These are phyloP conservation scores for Campoplex capitator DNA, from an alignment of 2,888 invertebrate species.

Conservation along the genomic window DNA sequence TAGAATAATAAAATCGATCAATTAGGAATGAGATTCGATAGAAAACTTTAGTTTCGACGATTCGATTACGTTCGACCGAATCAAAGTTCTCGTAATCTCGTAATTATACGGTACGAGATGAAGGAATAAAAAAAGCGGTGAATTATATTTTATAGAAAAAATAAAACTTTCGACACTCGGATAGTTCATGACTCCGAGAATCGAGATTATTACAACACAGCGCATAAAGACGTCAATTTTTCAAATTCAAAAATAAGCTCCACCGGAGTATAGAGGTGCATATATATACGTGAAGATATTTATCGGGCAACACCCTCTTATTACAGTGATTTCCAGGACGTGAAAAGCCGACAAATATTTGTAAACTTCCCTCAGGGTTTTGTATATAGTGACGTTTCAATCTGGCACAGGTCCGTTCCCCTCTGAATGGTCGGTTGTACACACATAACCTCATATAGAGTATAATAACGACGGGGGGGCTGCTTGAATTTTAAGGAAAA, in stretches of 20 bases:
- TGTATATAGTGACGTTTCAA: conserved; percentile 69
- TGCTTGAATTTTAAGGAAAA: conserved; percentile 67
- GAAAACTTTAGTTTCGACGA: not conserved
- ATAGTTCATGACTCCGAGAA: not conserved
- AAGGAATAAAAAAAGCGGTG: not conserved
- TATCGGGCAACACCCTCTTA: conserved; percentile 28
- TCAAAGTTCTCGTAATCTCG: not conserved
- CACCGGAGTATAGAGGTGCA: not conserved
- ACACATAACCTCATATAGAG: conserved; percentile 23
- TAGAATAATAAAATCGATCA: not conserved
- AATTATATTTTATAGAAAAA: not conserved
- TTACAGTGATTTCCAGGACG: conserved; percentile 54
- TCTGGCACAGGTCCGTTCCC: conserved; percentile 56
- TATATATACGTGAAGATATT: conserved; percentile 12
- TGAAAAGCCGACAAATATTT: conserved; percentile 75
- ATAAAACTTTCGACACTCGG: not conserved
- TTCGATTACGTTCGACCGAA: not conserved
- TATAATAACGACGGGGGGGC: conserved; percentile 47
- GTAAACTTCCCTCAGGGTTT: conserved; percentile 72
- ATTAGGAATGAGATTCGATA: not conserved
- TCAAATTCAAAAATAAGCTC: conserved; percentile 27
- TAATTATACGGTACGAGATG: not conserved
- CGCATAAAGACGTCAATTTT: conserved; percentile 12
- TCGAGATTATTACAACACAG: not conserved
- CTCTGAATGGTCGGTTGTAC: conserved; percentile 4